Conservation (phyloP, 2,797 vertebrate genomes). For the Steatocranus sp. region DNA sequence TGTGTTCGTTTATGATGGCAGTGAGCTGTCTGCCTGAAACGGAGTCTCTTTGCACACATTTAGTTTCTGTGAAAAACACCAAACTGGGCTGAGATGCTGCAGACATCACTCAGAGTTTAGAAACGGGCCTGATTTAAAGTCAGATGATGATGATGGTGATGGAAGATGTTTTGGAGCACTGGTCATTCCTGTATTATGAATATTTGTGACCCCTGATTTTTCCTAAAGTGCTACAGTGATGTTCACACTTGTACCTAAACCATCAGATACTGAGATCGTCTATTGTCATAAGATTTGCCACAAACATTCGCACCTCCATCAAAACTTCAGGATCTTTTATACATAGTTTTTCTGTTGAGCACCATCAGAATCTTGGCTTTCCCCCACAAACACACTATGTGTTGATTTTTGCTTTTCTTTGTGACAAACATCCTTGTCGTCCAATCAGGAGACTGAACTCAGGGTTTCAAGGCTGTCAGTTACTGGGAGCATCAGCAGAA, state of each 20-base stretch:
- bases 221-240: accelerated
- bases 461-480: constrained; percentile 28
- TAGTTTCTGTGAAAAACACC: neutral
- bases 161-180: neutral
- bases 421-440: neutral
- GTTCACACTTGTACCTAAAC: neutral
- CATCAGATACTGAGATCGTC: accelerated
- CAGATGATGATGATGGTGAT: neutral
- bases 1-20: neutral
- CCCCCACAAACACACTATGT: accelerated
- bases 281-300: neutral
- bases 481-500: constrained; percentile 60
- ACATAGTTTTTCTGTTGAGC: neutral
- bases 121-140: neutral
- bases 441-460: constrained; percentile 56
- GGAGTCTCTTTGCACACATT: accelerated
- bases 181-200: neutral
- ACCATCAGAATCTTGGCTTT: neutral
- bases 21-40: neutral
- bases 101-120: neutral
- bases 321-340: neutral
- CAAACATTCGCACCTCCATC: neutral
- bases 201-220: neutral
- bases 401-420: neutral
- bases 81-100: neutral